Conservation (phyloP, 2,888 invertebrate species). For the Bellardia pandia region DNA sequence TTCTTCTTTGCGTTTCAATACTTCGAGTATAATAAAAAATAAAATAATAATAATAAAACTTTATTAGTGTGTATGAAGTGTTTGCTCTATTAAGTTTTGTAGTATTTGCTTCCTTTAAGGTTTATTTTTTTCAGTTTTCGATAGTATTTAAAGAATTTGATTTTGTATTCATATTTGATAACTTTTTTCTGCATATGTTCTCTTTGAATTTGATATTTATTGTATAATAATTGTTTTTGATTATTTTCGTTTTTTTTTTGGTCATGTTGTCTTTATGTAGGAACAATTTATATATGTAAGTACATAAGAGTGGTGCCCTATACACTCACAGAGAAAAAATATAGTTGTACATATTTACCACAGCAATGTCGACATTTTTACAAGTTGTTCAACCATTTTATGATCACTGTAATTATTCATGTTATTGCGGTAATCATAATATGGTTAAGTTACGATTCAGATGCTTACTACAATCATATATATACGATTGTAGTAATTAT, state of each 20-base stretch:
- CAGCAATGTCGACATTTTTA: too few species aligned
- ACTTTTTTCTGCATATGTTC: not conserved
- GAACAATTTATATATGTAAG: not conserved
- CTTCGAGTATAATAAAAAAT: slow-evolving; percentile 27
- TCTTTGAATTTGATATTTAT: slow-evolving; percentile 31
- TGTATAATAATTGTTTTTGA: slow-evolving; percentile 47
- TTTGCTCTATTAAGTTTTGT: slow-evolving; percentile 60
- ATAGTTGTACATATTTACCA: too few species aligned
- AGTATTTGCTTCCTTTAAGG: slow-evolving; percentile 30
- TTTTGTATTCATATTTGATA: slow-evolving; percentile 40
- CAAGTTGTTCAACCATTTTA: too few species aligned
- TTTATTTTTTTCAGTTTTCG: slow-evolving; percentile 17
- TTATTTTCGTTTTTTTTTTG: slow-evolving; percentile 41
- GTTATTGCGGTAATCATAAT: too few species aligned
- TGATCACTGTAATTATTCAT: too few species aligned
- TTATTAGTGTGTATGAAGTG: slow-evolving; percentile 24
- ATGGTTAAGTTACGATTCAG: too few species aligned
- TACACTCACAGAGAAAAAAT: too few species aligned
- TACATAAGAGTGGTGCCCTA: not conserved
- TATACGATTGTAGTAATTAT: too few species aligned
- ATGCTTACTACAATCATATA: too few species aligned
- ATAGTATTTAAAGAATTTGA: slow-evolving; percentile 2
- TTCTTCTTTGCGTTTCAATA: slow-evolving; percentile 19
- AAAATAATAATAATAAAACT: slow-evolving; percentile 50
- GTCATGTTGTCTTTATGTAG: not conserved